Base-by-base conservation (phyloP, 2,888 invertebrate species). In the Coremacera marginata region DNA sequence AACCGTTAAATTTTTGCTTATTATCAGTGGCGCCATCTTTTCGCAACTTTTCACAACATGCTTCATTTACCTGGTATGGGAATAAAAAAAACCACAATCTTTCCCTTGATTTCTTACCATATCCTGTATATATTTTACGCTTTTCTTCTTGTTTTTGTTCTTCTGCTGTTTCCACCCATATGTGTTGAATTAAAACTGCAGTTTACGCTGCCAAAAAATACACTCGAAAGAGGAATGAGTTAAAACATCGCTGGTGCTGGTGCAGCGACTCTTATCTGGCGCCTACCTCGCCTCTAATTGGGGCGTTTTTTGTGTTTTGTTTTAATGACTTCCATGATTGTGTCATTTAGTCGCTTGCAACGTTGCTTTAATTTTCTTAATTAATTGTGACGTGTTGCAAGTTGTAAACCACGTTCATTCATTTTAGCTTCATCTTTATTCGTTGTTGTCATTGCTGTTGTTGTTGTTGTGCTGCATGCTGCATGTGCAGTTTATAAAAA, bases 241-340 rank as follows among this genome's bases (percentile, higher is more conserved):
- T 5, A 22, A 49, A 7, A 60, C 8, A 51, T 8, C 11, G 22
- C 2, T 11, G 34, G 67, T 25, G 67, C 16, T 9, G 67, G 31
- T 44, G 44, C 44, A n/a, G 27, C 11, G 22, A 49, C 19, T 34
- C 37, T 74, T 74, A 74, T 74, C 74, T 74, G 74, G 74, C 74
- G 74, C 74, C 74, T 74, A 65, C 67, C 37, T 74, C 65, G 67
- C 52, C 72, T 65, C 55, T 67, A 67, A 74, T 67, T 74, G 52
- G 74, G 74, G 65, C 44, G 63, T 34, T 31, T 52, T 44, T 57
- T 34, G 16, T 67, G 65, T 44, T 71, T 70, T 49, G n/a, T 57
- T 72, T 72, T 73, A 73, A 73, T 73, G 73, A 73, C 63, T 73
- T 74, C 74, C 74, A 74, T 67, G 74, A 67, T 74, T 74, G 67